Evolutionary conservation across 2,797 vertebrate genomes (phyloP).

Genomic region (Peromyscus attwateri): DNA sequence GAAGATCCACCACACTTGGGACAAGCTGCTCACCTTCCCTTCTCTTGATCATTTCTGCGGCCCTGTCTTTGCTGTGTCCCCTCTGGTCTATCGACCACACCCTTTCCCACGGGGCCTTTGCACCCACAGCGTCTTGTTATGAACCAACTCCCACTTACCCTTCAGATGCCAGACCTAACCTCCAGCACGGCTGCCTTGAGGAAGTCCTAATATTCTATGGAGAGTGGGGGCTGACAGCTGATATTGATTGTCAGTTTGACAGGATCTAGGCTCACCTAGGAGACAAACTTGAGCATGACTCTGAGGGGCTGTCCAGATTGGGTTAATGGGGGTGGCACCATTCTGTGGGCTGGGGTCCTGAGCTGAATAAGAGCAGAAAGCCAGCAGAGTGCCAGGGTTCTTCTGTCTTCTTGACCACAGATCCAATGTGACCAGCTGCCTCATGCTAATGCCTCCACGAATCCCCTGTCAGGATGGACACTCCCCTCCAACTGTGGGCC

Average conservation of each 20-base stretch:
- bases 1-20: not conserved
- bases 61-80: not conserved
- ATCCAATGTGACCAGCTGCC: no score
- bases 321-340: not conserved
- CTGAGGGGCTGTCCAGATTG: no score
- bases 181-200: not conserved
- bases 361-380: not conserved
- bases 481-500: not conserved
- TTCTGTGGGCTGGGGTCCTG: not conserved
- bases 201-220: not conserved
- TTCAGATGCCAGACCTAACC: not conserved
- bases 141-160: not conserved
- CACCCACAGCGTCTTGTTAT: not conserved
- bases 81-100: not conserved
- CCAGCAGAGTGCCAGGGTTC: not conserved
- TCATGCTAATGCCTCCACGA: not conserved
- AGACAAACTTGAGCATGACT: not conserved
- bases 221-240: not conserved
- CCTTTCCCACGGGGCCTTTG: not conserved
- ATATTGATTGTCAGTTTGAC: not conserved
- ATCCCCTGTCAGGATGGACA: not conserved
- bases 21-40: accelerated
- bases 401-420: not conserved
- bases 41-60: not conserved
- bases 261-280: not conserved